Conservation (phyloP, 2,888 invertebrate genomes). For the Trissonchulus sp. region DNA sequence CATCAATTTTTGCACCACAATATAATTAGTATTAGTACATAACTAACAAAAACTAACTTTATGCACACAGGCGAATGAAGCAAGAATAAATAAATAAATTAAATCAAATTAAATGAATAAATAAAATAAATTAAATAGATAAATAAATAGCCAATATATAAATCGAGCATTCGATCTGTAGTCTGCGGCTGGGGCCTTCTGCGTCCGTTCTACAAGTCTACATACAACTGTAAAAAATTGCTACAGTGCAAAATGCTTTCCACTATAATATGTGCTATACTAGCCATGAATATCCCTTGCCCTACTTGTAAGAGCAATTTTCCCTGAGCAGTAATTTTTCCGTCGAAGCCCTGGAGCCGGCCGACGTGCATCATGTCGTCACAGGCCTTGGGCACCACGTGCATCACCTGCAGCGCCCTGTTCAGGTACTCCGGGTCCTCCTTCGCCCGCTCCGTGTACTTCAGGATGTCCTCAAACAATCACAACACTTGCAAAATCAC, state of each 20-base stretch:
- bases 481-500: too few relatives aligned
- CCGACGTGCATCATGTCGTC: slow-evolving; percentile 99
- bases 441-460: slow-evolving; percentile 79
- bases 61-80: background rate
- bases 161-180: too few relatives aligned
- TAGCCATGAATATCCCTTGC: too few relatives aligned
- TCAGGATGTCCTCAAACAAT: slow-evolving; percentile 70
- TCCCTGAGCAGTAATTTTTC: slow-evolving; percentile 94
- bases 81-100: background rate
- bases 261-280: too few relatives aligned
- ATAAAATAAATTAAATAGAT: too few relatives aligned
- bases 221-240: too few relatives aligned
- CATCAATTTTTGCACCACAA: slow-evolving; percentile 5
- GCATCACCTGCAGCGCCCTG: slow-evolving; percentile 70
- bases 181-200: too few relatives aligned
- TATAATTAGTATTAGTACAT: slow-evolving; percentile 19
- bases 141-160: too few relatives aligned
- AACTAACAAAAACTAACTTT: background rate
- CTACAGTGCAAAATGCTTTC: too few relatives aligned
- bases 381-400: slow-evolving; percentile 89
- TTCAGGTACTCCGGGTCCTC: slow-evolving; percentile 71
- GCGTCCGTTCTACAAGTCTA: too few relatives aligned
- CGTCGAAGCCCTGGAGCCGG: slow-evolving; percentile 88
- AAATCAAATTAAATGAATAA: too few relatives aligned
- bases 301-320: slow-evolving; percentile 74